These are phyloP conservation scores for Machimus rusticus DNA, from an alignment of 2,888 invertebrate genomes.

Conservation along the genomic window DNA sequence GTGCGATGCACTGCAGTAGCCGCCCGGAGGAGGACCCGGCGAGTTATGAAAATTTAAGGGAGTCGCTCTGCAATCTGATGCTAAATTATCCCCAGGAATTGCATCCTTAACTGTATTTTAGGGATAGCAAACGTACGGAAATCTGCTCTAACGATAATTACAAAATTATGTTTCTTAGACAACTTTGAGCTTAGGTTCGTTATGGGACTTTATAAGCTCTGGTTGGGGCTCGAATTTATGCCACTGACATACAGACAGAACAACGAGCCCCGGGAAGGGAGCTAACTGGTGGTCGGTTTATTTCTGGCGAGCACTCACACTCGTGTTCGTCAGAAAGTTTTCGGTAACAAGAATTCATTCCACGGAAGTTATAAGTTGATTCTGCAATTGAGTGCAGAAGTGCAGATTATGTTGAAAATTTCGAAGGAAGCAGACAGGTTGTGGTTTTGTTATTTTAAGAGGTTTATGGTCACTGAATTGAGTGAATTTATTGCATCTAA, in stretches of 20 bases:
- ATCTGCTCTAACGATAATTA: conserved; percentile 35
- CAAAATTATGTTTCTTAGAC: conserved; percentile 31
- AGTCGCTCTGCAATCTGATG: background rate
- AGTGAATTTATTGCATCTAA: background rate
- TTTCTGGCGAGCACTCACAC: background rate
- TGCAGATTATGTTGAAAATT: background rate
- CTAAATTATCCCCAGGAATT: conserved; percentile 18
- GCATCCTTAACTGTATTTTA: conserved; percentile 9
- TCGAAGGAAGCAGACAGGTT: background rate
- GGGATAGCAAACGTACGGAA: background rate
- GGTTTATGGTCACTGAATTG: background rate
- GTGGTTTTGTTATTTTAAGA: background rate
- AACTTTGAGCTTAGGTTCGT: background rate
- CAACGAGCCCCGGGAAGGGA: background rate
- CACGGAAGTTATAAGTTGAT: background rate
- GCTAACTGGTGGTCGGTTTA: background rate
- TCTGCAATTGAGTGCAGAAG: background rate
- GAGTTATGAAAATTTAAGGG: conserved; percentile 6
- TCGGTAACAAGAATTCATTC: background rate
- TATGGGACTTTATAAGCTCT: background rate
- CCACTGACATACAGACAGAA: background rate
- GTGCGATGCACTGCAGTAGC: background rate
- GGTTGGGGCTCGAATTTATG: background rate
- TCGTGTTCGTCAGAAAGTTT: background rate
- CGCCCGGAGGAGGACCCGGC: background rate